These are phyloP conservation scores for Diplolepis rosae DNA, from an alignment of 2,888 invertebrate genomes.

Conservation along the genomic window DNA sequence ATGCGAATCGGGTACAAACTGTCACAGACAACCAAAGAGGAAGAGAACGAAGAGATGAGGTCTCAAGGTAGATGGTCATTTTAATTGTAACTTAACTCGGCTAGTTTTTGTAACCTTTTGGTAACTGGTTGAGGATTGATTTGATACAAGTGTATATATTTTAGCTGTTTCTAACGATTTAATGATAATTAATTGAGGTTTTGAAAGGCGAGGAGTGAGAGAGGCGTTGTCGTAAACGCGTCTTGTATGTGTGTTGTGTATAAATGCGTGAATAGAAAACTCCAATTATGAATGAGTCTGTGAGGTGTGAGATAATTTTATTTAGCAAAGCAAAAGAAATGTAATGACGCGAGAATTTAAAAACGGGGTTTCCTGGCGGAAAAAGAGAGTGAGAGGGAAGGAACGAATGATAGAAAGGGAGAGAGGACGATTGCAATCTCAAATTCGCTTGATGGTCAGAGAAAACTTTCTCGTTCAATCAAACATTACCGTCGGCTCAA, in stretches of 20 bases:
- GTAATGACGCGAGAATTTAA: background rate
- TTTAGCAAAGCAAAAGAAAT: slow-evolving; percentile 5
- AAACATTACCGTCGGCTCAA: slow-evolving; percentile 27
- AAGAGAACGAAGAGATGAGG: slow-evolving; percentile 35
- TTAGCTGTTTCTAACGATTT: slow-evolving; percentile 66
- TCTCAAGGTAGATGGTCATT: slow-evolving; percentile 60
- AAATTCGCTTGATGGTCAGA: slow-evolving; percentile 11
- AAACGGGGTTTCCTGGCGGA: slow-evolving; percentile 23
- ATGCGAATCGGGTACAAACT: background rate
- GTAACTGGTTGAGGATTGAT: slow-evolving; percentile 67
- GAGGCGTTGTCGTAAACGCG: background rate
- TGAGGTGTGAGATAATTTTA: background rate
- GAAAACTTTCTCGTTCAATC: slow-evolving; percentile 18
- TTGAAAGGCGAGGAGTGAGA: slow-evolving; percentile 13
- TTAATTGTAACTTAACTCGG: slow-evolving; percentile 64
- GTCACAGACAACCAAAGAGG: slow-evolving; percentile 17
- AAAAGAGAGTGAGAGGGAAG: background rate
- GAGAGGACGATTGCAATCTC: slow-evolving; percentile 18
- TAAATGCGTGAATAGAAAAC: background rate
- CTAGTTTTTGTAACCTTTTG: slow-evolving; percentile 63
- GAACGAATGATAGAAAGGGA: background rate
- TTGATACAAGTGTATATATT: slow-evolving; percentile 64
- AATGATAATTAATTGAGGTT: slow-evolving; percentile 60
- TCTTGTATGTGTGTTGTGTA: background rate
- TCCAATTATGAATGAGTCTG: background rate